Evolutionary conservation across 2,888 invertebrate genomes (phyloP).

Genomic region (Metalampra italica): DNA sequence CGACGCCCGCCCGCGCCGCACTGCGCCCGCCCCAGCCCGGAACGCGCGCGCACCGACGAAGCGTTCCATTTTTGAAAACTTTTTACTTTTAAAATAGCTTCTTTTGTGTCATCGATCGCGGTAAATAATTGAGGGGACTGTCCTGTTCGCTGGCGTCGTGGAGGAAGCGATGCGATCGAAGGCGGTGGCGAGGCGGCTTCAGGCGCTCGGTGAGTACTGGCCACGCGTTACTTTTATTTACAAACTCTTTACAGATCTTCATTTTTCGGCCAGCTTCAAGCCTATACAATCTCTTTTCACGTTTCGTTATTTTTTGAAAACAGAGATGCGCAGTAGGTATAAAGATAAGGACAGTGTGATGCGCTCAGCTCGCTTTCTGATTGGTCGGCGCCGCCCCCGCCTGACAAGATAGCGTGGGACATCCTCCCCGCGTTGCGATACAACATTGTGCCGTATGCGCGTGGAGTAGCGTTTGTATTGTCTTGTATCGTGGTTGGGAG

Average conservation of each 20-base stretch:
- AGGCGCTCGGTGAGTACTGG: conserved; percentile 81
- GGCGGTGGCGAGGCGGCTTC: conserved; percentile 83
- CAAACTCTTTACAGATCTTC: not conserved
- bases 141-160: conserved; percentile 38
- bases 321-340: conserved; percentile 61
- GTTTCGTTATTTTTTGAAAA: not conserved
- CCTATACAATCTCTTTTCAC: not conserved
- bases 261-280: not conserved
- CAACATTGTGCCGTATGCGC: conserved; percentile 26
- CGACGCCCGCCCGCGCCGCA: conserved; percentile 57
- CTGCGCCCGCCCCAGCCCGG: conserved; percentile 41
- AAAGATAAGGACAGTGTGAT: conserved; percentile 66
- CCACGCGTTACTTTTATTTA: conserved; percentile 3
- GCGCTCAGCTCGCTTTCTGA: conserved; percentile 53
- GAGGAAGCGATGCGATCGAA: conserved; percentile 83
- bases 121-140: conserved; percentile 51
- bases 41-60: conserved; percentile 12
- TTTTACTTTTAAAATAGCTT: conserved; percentile 30
- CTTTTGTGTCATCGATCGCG: conserved; percentile 49
- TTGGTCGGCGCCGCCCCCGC: conserved; percentile 75
- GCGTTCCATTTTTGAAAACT: conserved; percentile 38
- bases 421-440: conserved; percentile 50
- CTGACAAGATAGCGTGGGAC: conserved; percentile 75
- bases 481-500: conserved; percentile 34
- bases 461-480: conserved; percentile 33